Percentiles rank a stretch among this genome's conserved stretches.
Evolutionary conservation across 2,888 invertebrate genomes (phyloP).

Genomic region (Ditula angustiorana): DNA sequence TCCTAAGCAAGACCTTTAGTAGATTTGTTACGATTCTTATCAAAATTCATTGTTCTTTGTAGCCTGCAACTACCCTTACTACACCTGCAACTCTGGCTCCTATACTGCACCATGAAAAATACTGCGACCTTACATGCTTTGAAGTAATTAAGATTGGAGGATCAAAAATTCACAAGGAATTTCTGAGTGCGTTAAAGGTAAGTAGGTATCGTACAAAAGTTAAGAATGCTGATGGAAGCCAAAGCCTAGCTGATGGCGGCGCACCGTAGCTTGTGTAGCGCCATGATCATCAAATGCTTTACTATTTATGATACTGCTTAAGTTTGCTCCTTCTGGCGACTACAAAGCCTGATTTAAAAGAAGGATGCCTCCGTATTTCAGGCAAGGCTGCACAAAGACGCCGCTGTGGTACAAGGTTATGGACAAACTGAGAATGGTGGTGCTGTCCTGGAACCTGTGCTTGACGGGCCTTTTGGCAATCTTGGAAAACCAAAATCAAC

Average conservation of each 20-base stretch:
- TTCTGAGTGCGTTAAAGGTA: slow-evolving; percentile 5
- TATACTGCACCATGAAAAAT: background rate
- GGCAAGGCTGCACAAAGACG: slow-evolving; percentile 6
- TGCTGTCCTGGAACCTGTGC: background rate
- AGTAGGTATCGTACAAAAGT: background rate
- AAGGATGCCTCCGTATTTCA: background rate
- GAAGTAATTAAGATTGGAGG: slow-evolving; percentile 6
- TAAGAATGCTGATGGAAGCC: no score
- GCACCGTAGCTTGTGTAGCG: no score
- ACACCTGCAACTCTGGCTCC: background rate
- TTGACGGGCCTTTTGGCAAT: background rate
- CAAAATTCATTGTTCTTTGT: no score
- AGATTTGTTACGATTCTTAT: no score
- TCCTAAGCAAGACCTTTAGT: no score
- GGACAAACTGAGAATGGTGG: slow-evolving; percentile 16
- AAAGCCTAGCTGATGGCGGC: no score
- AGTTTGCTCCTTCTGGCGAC: no score
- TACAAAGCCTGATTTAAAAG: background rate
- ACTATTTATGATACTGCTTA: no score
- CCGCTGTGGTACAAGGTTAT: background rate
- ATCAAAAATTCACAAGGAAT: slow-evolving; percentile 2
- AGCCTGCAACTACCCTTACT: background rate
- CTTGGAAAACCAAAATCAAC: background rate
- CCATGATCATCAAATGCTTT: no score
- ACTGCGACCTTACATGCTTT: slow-evolving; percentile 21